Evolutionary conservation across 2,888 invertebrate genomes (phyloP), one percentile per base, ranked within the genome.

Genomic region (Ormia ochracea): DNA sequence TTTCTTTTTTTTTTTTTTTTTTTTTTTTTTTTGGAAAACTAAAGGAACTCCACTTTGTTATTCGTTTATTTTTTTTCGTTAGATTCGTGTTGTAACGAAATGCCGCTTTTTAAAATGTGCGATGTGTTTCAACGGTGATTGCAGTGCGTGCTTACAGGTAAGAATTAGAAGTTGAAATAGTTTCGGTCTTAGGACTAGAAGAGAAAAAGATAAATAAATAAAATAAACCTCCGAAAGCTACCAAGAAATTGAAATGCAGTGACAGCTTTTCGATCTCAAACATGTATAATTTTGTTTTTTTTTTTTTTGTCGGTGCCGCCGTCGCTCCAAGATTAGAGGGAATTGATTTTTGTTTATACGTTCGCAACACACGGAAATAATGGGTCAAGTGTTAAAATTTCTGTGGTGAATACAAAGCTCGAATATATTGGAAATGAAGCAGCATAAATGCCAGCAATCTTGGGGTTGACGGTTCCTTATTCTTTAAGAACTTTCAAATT

Each of bases 181-280:
- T 52, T 59, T 75, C 12, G 14, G 33, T 26, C 41, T 50, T 14
- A 66, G 33, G 65, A 48, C 48, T 58, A 66, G 38, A 50, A 41
- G n/a, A 45, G 41, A 52, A 43, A 54, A 10, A 7, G 9, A 33
- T 1, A 9, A 36, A 58, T 48, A 48, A 56, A 14, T 12, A 54
- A 56, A 54, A 52, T 10, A 59, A 69, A 48, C 28, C 54, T 56
- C 69, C 52, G 21, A 9, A 70, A 70, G 76, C 69, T 63, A 56
- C 56, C 23, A 50, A 56, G 70, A 77, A 70, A 77, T 77, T 41
- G 58, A 48, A 77, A 65, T 58, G 31, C 63, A 69, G 10, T 77
- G 69, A 70, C 76, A 70, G 76, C 56, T 70, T 77, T 70, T 76
- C 69, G 61, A 56, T 52, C 65, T 45, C 9, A 52, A 63, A 63